phyloP scores from a whole-genome alignment of 1,140 invertebrate species.

The Cardiocondyla obscurior region DNA sequence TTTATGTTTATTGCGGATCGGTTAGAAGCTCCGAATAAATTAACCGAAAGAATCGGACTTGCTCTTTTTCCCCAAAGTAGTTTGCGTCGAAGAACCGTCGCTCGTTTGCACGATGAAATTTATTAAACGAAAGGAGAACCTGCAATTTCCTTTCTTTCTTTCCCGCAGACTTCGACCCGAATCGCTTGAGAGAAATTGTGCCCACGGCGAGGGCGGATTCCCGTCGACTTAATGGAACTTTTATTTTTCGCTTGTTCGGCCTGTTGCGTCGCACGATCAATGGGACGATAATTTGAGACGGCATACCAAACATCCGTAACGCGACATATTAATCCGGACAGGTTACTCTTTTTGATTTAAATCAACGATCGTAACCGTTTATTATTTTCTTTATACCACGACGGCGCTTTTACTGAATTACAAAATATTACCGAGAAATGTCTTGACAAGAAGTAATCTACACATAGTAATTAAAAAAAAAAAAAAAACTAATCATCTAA shows the following conservation, averaged over 20 bases:
- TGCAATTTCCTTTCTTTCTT: slow-evolving; percentile 45
- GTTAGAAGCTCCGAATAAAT: neutral
- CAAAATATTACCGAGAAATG: neutral
- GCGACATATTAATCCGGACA: neutral
- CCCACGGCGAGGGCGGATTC: slow-evolving; percentile 78
- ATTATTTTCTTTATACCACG: neutral
- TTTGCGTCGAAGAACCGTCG: neutral
- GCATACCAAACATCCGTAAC: neutral
- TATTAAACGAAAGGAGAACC: slow-evolving; percentile 32
- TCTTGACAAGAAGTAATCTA: too few relatives aligned
- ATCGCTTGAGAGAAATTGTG: slow-evolving; percentile 80
- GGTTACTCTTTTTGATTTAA: neutral
- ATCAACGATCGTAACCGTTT: neutral
- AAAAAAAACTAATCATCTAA: too few relatives aligned
- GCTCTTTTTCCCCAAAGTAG: neutral
- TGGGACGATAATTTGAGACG: slow-evolving; percentile 30
- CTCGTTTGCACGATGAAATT: slow-evolving; percentile 20
- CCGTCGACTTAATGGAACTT: slow-evolving; percentile 38
- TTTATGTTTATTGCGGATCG: neutral
- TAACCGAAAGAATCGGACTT: neutral
- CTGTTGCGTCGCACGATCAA: slow-evolving; percentile 12
- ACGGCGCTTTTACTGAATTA: neutral
- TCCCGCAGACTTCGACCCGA: slow-evolving; percentile 71
- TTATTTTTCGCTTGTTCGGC: slow-evolving; percentile 19
- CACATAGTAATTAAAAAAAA: too few relatives aligned